Base-by-base conservation (phyloP, 2,113 vertebrate species). In the Sceloporus tristichus region DNA sequence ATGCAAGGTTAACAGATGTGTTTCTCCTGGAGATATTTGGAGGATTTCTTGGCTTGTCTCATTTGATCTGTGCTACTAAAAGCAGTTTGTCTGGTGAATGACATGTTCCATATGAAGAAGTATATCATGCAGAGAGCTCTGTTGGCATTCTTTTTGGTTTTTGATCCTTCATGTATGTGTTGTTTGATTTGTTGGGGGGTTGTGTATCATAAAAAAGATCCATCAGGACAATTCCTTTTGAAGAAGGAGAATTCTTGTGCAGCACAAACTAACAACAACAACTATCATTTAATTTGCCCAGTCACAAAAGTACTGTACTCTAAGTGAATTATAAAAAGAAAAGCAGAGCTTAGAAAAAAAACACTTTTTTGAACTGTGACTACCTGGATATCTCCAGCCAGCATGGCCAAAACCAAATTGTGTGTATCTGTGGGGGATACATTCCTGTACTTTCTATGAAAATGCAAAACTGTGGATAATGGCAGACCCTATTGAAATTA, bases 1-100 rank as follows among this genome's bases (percentile, higher is more conserved):
- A 82, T 79, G 53, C 27, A 23, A 89, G 68, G 65, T 85, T 68
- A 86, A 90, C 82, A 91, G 81, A 86, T 91, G 56, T 89, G 78
- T 87, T 91, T 91, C 84, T 88, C 1, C 40, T 87, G 68, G 48
- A 88, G 40, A 53, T 68, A 79, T 88, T 82, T 87, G 76, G 42
- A 86, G 29, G 40, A 62, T 79, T 79, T 79, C n/a, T 65, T 74
- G 84, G 34, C 56, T 87, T 87, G 27, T 48, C 56, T 56, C 38
- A 42, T 87, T 87, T 82, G 53, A 87, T 86, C 34, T 42, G 38
- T 87, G 56, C 19, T 76, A 62, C 59, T 48, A 42, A 82, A 87
- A 65, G 71, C 40, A 48, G 71, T 65, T 65, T 62, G 70, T 75
- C 71, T 80, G 53, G 7, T 76, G 86, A 87, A 74, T 75, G 48